Evolutionary conservation across 1,140 invertebrate genomes (phyloP), one percentile per base, ranked within the genome.

Genomic region (Tetraneura akinire): DNA sequence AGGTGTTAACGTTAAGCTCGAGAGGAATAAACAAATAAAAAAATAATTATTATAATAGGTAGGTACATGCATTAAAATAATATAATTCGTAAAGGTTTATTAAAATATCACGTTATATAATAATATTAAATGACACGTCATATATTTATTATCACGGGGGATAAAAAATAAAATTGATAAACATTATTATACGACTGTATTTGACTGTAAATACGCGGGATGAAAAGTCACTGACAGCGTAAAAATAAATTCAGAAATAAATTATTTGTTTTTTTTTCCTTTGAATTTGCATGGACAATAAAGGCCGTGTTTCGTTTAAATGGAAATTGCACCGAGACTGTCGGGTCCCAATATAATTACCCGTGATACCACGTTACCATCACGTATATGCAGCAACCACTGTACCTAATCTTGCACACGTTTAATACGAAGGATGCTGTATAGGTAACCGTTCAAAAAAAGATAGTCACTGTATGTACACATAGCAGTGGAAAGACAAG

Each of bases 301-400:
- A 47, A 70, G 42, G 66, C 18, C 14, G 66, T 29, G 66, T 49
- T 70, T 49, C 45, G 66, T 70, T 70, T 18, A 26, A 70, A 70
- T 47, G 42, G 37, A 70, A 70, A 70, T 70, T 70, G 66, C 16
- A 21, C 10, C 26, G 66, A 49, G 66, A 70, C 66, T 18, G 47
- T 70, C 14, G 10, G 45, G 23, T 70, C 66, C 45, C 66, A 49
- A 49, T 70, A 68, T 68, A 70, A 70, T 70, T 70, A 70, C 23
- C 42, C 8, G 23, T 5, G 32, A 45, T n/a, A n/a, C 60, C 29
- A 42, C 32, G 13, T 37, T 37, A 37, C 8, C 32, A 16, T n/a
- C 9, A 62, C 16, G 8, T 66, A 10, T n/a, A n/a, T n/a, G n/a
- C n/a, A 18, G 11, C 37, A 66, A 66, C 37, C n/a, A 42, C 32